phyloP scores from a whole-genome alignment of 1,140 invertebrate genomes.

The Capitella teleta region DNA sequence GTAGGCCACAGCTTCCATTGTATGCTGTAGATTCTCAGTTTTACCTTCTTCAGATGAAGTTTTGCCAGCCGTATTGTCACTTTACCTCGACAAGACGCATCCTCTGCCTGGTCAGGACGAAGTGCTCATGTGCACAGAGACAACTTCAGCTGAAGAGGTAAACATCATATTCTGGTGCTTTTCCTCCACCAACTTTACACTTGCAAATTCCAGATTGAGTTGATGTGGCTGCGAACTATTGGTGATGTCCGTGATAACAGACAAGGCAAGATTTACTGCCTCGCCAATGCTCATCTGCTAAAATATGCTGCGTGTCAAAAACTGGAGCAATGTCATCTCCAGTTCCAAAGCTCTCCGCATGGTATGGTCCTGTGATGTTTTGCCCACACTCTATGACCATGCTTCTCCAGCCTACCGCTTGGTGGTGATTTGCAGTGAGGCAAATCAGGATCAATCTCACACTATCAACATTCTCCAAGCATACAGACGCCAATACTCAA shows the following conservation, averaged over 20 bases:
- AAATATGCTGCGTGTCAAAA: constrained; percentile 23
- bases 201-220: not conserved
- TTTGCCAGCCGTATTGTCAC: constrained; percentile 19
- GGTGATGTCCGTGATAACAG: too few species aligned
- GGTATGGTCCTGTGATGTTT: too few species aligned
- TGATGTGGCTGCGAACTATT: not conserved
- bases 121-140: constrained; percentile 26
- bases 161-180: not conserved
- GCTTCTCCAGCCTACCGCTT: too few species aligned
- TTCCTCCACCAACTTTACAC: not conserved
- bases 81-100: constrained; percentile 22
- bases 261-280: constrained; percentile 12
- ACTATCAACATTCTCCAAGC: too few species aligned
- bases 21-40: too few species aligned
- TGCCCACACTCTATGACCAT: too few species aligned
- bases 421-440: too few species aligned
- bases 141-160: constrained; percentile 31
- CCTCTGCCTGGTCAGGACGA: constrained; percentile 28
- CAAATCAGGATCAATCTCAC: too few species aligned
- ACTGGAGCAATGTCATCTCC: too few species aligned
- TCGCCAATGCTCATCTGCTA: constrained; percentile 21
- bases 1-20: too few species aligned
- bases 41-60: constrained; percentile 26
- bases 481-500: too few species aligned
- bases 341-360: too few species aligned